phyloP scores from a whole-genome alignment of 2,113 vertebrate species.

The Plotosus lineatus region DNA sequence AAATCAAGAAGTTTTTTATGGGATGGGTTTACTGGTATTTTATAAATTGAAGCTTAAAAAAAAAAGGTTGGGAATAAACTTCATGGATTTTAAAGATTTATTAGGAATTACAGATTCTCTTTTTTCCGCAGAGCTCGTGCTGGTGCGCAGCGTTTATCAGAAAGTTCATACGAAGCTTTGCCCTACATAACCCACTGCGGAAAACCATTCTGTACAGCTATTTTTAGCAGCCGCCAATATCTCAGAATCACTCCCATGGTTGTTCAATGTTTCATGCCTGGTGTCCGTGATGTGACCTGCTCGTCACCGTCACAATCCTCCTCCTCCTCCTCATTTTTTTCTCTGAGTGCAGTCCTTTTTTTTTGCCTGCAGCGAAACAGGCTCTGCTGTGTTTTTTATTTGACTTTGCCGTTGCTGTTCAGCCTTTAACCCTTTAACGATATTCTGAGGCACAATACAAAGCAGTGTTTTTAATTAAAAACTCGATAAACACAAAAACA shows the following conservation, averaged over 20 bases:
- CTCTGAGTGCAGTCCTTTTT: not conserved
- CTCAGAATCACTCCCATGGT: not conserved
- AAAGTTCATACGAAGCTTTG: constrained; percentile 9
- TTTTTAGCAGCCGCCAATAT: constrained; percentile 8
- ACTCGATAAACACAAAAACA: not conserved
- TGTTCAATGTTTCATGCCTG: not conserved
- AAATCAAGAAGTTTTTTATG: not conserved
- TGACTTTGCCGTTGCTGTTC: not conserved
- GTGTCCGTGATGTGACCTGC: not conserved
- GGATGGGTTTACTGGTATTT: too few species aligned
- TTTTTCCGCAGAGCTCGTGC: not conserved
- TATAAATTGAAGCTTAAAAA: not conserved
- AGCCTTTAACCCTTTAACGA: not conserved
- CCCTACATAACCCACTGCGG: constrained; percentile 18
- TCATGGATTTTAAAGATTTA: not conserved
- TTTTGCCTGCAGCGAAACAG: not conserved
- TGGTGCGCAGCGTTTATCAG: not conserved
- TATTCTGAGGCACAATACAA: not conserved
- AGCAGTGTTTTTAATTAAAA: not conserved
- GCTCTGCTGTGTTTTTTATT: not conserved
- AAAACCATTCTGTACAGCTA: not conserved
- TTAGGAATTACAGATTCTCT: not conserved
- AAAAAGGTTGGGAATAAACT: not conserved
- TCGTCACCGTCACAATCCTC: not conserved
- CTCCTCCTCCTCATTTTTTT: not conserved